Base-by-base conservation (phyloP, 1,140 invertebrate genomes). In the Planococcus citri region DNA sequence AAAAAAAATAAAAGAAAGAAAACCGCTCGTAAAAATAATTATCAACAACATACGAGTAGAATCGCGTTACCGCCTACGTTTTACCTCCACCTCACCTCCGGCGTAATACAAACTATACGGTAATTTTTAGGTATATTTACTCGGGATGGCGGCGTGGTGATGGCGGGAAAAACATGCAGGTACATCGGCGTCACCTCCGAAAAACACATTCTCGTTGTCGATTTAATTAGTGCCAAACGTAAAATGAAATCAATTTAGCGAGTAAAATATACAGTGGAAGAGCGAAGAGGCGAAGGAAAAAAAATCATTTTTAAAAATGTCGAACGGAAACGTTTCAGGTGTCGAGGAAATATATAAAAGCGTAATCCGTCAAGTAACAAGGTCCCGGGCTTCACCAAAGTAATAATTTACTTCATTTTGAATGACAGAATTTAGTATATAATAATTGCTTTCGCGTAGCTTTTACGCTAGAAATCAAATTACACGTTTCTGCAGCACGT, bases 391-490 rank as follows among this genome's bases (percentile, higher is more conserved):
- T 14, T 64, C 60, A 27, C 60, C 60, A 64, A 64, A 64, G 60
- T 64, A 64, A 64, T 64, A 64, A 64, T 64, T 64, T 64, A 64
- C 60, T 64, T 64, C 60, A 64, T 64, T 64, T 64, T 27, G 60
- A 64, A 64, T 64, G 60, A 64, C 60, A 64, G 60, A 64, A 64
- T 64, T 64, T 64, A 64, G 60, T 64, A 24, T 64, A 64, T 64
- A 64, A 64, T 64, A 64, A 64, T 64, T 64, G 60, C 25, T 9
- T 17, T 25, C 20, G 60, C 21, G 22, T 27, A 64, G 60, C 60
- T 64, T 64, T 64, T 64, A 64, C 25, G 60, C 60, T 27, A 64
- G 25, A 64, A 64, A 64, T 25, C 60, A 64, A 64, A 64, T 64
- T 64, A 64, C 60, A 64, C 60, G 60, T 64, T 64, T 64, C 60